Evolutionary conservation across 2,113 vertebrate genomes (phyloP).

Genomic region (Psilopsiagon aurifrons): DNA sequence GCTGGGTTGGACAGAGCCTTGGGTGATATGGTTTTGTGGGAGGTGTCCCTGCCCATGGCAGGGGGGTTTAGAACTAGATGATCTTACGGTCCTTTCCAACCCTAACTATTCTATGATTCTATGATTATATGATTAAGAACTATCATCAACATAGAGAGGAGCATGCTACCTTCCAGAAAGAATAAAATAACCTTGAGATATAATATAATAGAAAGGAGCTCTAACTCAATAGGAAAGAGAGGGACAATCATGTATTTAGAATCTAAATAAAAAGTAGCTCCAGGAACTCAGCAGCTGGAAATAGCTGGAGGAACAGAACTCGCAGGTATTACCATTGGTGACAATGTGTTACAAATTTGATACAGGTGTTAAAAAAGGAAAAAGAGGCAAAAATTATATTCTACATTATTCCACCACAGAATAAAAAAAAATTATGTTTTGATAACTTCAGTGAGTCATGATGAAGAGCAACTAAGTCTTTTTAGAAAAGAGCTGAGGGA

Average conservation of each 20-base stretch:
- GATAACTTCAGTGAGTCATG: background rate
- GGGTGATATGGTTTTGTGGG: no score
- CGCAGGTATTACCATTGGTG: background rate
- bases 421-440: background rate
- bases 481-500: background rate
- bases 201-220: background rate
- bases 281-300: background rate
- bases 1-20: no score
- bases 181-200: background rate
- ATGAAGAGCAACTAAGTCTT: background rate
- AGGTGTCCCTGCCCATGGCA: no score
- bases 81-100: no score
- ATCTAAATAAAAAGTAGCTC: background rate
- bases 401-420: background rate
- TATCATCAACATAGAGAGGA: background rate
- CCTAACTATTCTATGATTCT: no score
- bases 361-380: background rate
- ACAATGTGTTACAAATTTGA: background rate
- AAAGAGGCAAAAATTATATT: background rate
- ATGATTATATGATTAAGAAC: background rate
- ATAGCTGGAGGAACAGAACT: background rate
- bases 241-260: background rate
- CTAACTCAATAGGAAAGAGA: background rate
- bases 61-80: no score
- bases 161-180: background rate